These are phyloP conservation scores for Porites lutea DNA, from an alignment of 64 coral and sea anemone genomes.

Conservation along the genomic window DNA sequence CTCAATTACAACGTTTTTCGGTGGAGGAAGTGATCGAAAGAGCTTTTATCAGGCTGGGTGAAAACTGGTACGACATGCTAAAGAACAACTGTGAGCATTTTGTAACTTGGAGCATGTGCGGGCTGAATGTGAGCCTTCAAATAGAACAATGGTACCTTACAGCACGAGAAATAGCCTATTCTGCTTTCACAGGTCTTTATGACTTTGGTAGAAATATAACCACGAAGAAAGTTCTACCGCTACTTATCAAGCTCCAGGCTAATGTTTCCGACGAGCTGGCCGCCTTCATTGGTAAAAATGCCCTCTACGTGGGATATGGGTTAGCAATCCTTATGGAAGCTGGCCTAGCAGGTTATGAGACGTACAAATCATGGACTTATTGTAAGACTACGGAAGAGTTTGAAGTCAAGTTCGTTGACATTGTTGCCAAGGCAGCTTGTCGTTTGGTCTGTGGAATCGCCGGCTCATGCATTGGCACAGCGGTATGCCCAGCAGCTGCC, in stretches of 20 bases:
- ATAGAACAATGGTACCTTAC: conserved; percentile 2
- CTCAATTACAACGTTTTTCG: conserved; percentile 6
- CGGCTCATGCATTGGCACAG: conserved; percentile 21
- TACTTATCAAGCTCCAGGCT: neutral
- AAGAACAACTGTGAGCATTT: conserved; percentile 77
- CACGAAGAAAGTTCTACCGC: neutral
- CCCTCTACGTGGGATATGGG: neutral
- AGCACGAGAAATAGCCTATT: conserved; percentile 1
- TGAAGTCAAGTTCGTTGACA: neutral
- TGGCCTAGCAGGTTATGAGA: conserved; percentile 18
- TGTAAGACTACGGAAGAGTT: neutral
- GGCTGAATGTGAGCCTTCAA: conserved; percentile 49
- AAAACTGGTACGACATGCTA: conserved; percentile 1
- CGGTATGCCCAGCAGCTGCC: neutral
- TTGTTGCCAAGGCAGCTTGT: conserved; percentile 29
- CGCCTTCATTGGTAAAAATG: neutral
- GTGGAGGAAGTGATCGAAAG: conserved; percentile 7
- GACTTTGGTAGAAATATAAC: neutral
- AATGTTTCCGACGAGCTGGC: conserved; percentile 43
- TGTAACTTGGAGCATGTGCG: conserved; percentile 55
- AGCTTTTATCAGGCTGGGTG: neutral
- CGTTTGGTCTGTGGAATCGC: conserved; percentile 9
- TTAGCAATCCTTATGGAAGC: conserved; percentile 12
- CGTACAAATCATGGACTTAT: neutral
- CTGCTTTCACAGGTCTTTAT: neutral